Conservation (phyloP, 2,797 vertebrate genomes). For the Amphiprion clarkii region DNA sequence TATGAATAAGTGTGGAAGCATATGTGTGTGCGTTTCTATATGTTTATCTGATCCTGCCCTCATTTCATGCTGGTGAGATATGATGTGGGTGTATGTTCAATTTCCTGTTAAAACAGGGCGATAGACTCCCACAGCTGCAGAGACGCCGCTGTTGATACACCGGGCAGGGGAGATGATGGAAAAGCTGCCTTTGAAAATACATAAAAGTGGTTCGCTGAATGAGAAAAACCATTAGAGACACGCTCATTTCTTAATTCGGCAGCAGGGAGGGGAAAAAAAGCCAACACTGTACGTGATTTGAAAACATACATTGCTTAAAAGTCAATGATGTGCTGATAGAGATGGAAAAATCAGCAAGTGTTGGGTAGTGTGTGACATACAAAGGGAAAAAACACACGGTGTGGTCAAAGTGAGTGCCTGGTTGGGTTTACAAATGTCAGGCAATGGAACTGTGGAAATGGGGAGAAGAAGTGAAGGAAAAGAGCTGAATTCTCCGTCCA, state of each 20-base stretch:
- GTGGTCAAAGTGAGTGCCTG: conserved; percentile 3
- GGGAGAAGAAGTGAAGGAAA: conserved; percentile 10
- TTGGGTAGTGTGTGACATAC: neutral
- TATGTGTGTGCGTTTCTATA: conserved; percentile 7
- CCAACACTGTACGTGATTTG: conserved; percentile 47
- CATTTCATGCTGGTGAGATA: conserved; percentile 24
- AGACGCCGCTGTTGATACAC: conserved; percentile 50
- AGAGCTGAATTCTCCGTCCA: neutral
- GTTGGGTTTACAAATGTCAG: conserved; percentile 18
- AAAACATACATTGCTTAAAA: conserved; percentile 57
- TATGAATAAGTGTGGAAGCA: conserved; percentile 1
- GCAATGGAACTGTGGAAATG: conserved; percentile 25
- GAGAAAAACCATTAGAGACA: conserved; percentile 61
- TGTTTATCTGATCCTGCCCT: conserved; percentile 51
- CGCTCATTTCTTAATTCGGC: conserved; percentile 63
- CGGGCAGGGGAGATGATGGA: conserved; percentile 51
- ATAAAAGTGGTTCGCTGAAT: conserved; percentile 58
- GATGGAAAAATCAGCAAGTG: conserved; percentile 26
- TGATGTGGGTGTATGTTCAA: conserved; percentile 45
- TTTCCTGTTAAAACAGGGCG: conserved; percentile 58
- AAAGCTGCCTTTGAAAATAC: conserved; percentile 62
- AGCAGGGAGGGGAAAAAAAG: conserved; percentile 19
- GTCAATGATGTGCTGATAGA: conserved; percentile 60
- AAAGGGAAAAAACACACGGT: conserved; percentile 17
- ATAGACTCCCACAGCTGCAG: conserved; percentile 44